Base-by-base conservation (phyloP, 2,888 invertebrate genomes). In the Mimachlamys varia region DNA sequence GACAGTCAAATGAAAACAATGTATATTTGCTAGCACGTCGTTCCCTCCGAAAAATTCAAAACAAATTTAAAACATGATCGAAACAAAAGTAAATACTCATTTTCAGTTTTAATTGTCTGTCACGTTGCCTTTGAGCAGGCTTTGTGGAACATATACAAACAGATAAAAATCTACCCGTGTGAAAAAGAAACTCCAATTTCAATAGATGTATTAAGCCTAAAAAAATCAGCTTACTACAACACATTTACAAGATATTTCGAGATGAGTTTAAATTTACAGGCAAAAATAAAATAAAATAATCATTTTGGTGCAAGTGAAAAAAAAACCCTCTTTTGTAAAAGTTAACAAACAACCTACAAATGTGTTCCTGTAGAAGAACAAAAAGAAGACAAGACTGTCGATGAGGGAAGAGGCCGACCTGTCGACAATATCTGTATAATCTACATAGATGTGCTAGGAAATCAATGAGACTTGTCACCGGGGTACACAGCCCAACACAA, bases 391-490 rank as follows among this genome's bases (percentile, higher is more conserved):
- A 17, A 44, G 4, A 19, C 15, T 53, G 53, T 53, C 12, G 19
- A 53, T 53, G 53, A 53, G 53, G 15, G 53, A 53, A 53, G 15
- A 1, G 53, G 53, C 53, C 17, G 19, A 15, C 53, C 19, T 53
- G 53, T 53, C 53, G 53, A 53, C 53, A 53, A 19, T 53, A 53
- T 53, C 44, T 44, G 44, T 44, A 44, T 44, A 44, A 44, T 44
- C 44, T 44, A 44, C 44, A 44, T 44, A 44, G 44, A 53, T 53
- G 53, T 1, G 15, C 7, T 58, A 58, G 58, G 58, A 76, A 27
- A 76, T 76, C 76, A 76, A 76, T 76, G 76, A 76, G 12, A n/a
- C 62, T 22, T 62, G 62, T 62, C 62, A 62, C 62, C 22, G 62
- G 62, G 62, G 62, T 62, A 62, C n/a, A n/a, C 17, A 33, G 76